Conservation (phyloP, 2,113 vertebrate genomes). For the Hippocampus comes region DNA sequence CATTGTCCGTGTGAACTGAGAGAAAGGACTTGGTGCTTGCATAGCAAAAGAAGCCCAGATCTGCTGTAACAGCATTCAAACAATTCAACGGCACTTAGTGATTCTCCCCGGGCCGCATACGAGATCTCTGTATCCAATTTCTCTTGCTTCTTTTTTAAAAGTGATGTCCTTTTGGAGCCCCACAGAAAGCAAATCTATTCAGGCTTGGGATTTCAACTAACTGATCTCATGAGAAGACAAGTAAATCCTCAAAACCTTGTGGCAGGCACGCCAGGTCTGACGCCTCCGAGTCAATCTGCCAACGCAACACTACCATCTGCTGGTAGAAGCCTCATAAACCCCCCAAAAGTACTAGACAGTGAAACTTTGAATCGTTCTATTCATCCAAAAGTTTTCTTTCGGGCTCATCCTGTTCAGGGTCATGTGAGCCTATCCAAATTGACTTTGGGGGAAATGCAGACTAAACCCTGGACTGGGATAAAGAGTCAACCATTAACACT, state of each 20-base stretch:
- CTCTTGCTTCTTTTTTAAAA: slow-evolving; percentile 26
- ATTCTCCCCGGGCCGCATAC: slow-evolving; percentile 6
- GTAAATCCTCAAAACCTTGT: slow-evolving; percentile 23
- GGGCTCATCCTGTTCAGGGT: no score
- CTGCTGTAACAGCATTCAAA: slow-evolving; percentile 1
- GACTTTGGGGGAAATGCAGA: no score
- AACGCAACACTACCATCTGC: slow-evolving; percentile 70
- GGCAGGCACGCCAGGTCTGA: not conserved
- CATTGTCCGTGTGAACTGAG: slow-evolving; percentile 59
- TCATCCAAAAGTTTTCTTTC: no score
- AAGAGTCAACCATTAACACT: no score
- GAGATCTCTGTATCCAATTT: slow-evolving; percentile 18
- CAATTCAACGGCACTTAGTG: slow-evolving; percentile 11
- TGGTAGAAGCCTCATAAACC: slow-evolving; percentile 45
- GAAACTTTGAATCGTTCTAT: not conserved
- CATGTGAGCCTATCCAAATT: no score
- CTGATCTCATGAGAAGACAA: slow-evolving; percentile 29
- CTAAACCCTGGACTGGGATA: no score
- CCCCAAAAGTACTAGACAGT: not conserved
- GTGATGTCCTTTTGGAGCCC: slow-evolving; percentile 30
- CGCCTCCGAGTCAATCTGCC: slow-evolving; percentile 17
- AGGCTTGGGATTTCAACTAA: slow-evolving; percentile 24
- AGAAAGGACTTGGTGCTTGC: slow-evolving; percentile 36
- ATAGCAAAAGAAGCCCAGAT: slow-evolving; percentile 47
- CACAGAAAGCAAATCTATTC: slow-evolving; percentile 16